Conservation (phyloP, 2,113 vertebrate genomes). For the Boulengeromyrus knoepffleri region DNA sequence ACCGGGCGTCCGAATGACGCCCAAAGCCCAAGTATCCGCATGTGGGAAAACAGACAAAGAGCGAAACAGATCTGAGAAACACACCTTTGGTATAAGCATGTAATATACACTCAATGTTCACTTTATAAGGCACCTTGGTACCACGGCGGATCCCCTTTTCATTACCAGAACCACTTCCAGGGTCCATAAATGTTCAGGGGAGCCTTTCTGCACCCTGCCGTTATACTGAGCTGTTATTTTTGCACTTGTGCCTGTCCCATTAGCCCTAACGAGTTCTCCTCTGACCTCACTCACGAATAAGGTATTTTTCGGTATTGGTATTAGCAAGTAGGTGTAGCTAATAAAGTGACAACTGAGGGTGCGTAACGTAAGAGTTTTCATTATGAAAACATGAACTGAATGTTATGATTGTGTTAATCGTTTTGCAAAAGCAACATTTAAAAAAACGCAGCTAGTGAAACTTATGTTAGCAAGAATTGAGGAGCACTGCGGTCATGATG, state of each 20-base stretch:
- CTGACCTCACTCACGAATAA: not conserved
- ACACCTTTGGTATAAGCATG: not conserved
- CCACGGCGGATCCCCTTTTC: not conserved
- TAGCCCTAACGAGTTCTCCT: not conserved
- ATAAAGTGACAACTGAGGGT: not conserved
- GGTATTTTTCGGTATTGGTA: not conserved
- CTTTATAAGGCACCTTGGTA: not conserved
- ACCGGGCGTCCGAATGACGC: not conserved
- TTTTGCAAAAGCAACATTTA: not conserved
- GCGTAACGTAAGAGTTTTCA: not conserved
- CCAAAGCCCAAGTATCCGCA: not conserved
- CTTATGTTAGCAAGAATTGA: not conserved
- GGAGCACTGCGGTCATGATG: not conserved
- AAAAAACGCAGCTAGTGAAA: not conserved
- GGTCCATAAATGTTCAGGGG: not conserved
- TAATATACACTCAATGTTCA: not conserved
- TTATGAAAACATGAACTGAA: not conserved
- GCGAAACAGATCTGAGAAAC: not conserved
- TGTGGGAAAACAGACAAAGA: not conserved
- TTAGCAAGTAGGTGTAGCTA: not conserved
- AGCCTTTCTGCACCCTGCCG: not conserved
- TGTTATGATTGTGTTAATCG: not conserved
- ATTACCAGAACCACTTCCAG: not conserved
- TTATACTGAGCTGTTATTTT: not conserved
- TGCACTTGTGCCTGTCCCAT: not conserved